Evolutionary conservation across 35 echinoderm and acorn worm genomes (phyloP), one percentile per base, ranked within the genome.

Genomic region (Acanthaster planci): DNA sequence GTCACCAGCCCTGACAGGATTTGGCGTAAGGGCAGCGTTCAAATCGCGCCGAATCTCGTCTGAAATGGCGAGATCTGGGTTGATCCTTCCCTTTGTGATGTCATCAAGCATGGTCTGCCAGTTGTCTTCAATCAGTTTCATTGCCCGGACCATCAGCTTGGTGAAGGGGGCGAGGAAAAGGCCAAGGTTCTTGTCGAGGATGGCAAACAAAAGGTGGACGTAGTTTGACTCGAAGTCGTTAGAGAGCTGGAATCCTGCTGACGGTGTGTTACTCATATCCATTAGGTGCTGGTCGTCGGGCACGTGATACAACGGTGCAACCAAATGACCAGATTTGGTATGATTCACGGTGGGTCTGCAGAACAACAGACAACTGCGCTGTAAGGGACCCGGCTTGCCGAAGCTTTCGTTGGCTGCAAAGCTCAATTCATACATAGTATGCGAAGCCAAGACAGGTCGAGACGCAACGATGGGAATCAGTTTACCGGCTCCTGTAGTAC

Each of bases 21-120:
- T 84, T 18, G 56, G 60, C 18, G 36, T 42, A 39, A 90, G 67
- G 0, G 27, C n/a, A 6, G 40, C 59, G 29, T 31, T 58, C 23
- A 90, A 52, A 10, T 58, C 27, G 14, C 42, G 36, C 44, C 90
- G 32, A 23, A 92, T 76, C 56, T 87, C 87, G 58, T 68, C 59
- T 17, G 76, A 14, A 38, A 92, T 57, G 10, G 72, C 78, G 16
- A 97, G 53, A 17, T 86, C 64, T 38, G 51, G 17, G 55, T 83
- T 78, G 44, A 96, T 30, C 17, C 75, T 83, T 56, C 93, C 89
- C 16, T 59, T 83, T 32, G 82, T 79, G 0, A 96, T 81, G 60
- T 96, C 93, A 55, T 88, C 34, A 1, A 96, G 52, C 40, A 96
- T n/a, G 12, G 78, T 67, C 77, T 79, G 27, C 93, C 93, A 96